phyloP scores from a whole-genome alignment of 2,113 vertebrate genomes.

The Phodopus roborovskii region DNA sequence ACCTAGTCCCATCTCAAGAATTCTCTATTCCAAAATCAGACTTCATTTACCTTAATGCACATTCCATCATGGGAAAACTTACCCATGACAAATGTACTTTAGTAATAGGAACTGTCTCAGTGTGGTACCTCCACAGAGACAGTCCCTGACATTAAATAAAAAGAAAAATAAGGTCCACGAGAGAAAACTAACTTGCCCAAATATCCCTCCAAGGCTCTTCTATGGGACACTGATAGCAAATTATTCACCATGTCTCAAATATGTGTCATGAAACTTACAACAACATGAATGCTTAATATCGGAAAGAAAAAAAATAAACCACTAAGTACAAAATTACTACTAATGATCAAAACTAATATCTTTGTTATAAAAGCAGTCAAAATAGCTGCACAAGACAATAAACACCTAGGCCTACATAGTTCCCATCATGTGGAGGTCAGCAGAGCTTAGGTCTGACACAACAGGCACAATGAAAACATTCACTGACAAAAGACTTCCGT shows the following conservation, averaged over 20 bases:
- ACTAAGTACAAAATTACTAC: neutral
- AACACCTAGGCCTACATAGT: neutral
- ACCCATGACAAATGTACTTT: neutral
- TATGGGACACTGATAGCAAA: neutral
- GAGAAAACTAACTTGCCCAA: neutral
- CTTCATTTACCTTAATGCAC: neutral
- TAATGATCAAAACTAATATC: constrained; percentile 15
- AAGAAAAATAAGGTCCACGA: neutral
- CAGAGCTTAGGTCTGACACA: neutral
- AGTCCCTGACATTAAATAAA: constrained; percentile 14
- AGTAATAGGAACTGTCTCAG: neutral
- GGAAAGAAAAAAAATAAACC: constrained; percentile 2
- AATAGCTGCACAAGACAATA: constrained; percentile 10
- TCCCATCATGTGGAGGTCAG: neutral
- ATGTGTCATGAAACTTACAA: neutral
- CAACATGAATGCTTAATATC: constrained; percentile 12
- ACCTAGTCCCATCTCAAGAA: neutral
- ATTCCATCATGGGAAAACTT: neutral
- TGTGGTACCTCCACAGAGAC: neutral
- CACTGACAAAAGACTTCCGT: neutral
- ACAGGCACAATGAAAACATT: neutral
- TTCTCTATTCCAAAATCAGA: neutral
- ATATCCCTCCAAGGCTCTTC: neutral
- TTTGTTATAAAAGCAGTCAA: constrained; percentile 32
- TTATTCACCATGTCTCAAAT: neutral